Evolutionary conservation across 1,140 invertebrate genomes (phyloP), one percentile per base, ranked within the genome.

Genomic region (Panagrolaimus sp.): DNA sequence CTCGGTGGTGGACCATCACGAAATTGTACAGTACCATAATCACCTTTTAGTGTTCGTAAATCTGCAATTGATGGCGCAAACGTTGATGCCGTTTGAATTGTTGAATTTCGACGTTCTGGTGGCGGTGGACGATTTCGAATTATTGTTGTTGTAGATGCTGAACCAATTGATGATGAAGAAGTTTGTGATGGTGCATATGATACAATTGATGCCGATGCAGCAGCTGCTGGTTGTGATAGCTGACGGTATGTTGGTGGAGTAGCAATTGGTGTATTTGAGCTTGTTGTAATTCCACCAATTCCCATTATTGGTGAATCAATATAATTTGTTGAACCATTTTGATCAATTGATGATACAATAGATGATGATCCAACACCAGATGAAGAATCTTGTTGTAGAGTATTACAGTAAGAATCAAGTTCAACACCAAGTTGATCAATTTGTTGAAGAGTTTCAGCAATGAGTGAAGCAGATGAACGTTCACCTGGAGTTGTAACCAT

Each of bases 71-170:
- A 65, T 11, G 73, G 73, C 16, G 73, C 74, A 14, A 45, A 63
- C 11, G 74, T 43, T 0, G 72, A 75, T 13, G 72, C 72, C n/a
- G 73, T 57, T n/a, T 74, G 71, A 47, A 74, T 74, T 14, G 73
- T 63, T 13, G 74, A 76, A 57, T 74, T 76, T 16, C 73, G 57
- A 20, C 73, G 62, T 66, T 69, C 61, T 25, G 73, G 73, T 9
- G 69, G 70, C 38, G 66, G 43, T 63, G 73, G 73, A 1, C 67
- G 14, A 23, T 46, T 27, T 27, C 62, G 16, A 46, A 72, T 13
- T 9, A 42, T 45, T 44, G 31, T 51, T 27, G 70, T 42, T 5
- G 9, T 5, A 63, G 45, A 27, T 46, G 16, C n/a, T n/a, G n/a
- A n/a, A n/a, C n/a, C n/a, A n/a, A n/a, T n/a, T n/a, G n/a, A n/a